These are phyloP conservation scores for Callyntrura sp. DNA, from an alignment of 2,888 invertebrate genomes.

Conservation along the genomic window DNA sequence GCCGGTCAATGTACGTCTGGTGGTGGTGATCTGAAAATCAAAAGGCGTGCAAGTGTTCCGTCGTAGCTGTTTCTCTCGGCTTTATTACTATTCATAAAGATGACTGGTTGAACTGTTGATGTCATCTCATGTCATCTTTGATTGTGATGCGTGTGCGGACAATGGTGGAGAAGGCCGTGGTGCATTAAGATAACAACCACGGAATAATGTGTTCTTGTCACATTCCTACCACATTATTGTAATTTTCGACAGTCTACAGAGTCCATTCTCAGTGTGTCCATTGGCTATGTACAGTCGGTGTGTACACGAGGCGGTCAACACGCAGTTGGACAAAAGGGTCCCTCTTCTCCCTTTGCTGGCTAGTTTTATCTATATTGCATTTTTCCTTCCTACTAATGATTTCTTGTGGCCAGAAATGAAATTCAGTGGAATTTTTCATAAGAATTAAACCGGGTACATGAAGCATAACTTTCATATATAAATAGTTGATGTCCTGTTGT, in stretches of 20 bases:
- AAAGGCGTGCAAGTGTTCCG: neutral
- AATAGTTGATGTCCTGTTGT: conserved; percentile 36
- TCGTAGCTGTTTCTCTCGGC: neutral
- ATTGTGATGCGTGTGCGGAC: conserved; percentile 27
- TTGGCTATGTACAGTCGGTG: conserved; percentile 1
- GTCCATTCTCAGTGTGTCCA: neutral
- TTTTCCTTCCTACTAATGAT: conserved; percentile 48
- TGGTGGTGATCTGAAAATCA: neutral
- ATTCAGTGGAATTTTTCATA: conserved; percentile 29
- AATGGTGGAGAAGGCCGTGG: conserved; percentile 34
- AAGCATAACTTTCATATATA: neutral
- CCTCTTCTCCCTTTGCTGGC: neutral
- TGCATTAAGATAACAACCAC: conserved; percentile 56
- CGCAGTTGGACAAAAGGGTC: conserved; percentile 17
- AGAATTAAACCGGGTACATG: conserved; percentile 20
- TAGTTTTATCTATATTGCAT: conserved; percentile 57
- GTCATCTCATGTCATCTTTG: conserved; percentile 44
- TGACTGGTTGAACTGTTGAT: conserved; percentile 14
- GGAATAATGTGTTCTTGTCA: conserved; percentile 47
- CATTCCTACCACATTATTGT: conserved; percentile 40
- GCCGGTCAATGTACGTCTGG: neutral
- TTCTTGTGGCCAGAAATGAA: conserved; percentile 51
- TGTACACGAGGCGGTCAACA: conserved; percentile 31
- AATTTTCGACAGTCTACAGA: conserved; percentile 22
- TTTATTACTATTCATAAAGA: neutral